Evolutionary conservation across 2,888 invertebrate genomes (phyloP).

Genomic region (Watsonalla binaria): DNA sequence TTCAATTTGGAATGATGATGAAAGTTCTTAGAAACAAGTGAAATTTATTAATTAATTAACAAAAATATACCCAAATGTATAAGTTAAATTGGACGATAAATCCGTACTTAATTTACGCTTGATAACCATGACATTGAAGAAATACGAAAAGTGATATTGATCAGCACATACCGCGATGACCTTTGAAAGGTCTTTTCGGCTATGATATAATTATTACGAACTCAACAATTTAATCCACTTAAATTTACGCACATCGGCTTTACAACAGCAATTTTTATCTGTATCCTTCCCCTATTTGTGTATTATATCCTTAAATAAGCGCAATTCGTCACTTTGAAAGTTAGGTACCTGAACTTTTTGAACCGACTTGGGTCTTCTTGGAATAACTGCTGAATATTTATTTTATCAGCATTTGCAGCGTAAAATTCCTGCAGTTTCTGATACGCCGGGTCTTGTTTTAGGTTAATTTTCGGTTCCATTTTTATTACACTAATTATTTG

Average conservation of each 20-base stretch:
- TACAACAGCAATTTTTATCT: no score
- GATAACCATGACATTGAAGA: background rate
- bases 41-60: no score
- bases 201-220: slow-evolving; percentile 23
- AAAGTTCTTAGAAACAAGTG: no score
- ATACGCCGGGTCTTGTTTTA: slow-evolving; percentile 82
- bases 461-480: slow-evolving; percentile 68
- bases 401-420: slow-evolving; percentile 82
- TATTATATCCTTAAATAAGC: no score
- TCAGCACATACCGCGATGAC: slow-evolving; percentile 29
- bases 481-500: slow-evolving; percentile 25
- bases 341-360: slow-evolving; percentile 89
- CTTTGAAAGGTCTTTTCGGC: slow-evolving; percentile 39
- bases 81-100: background rate
- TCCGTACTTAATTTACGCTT: background rate
- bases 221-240: background rate
- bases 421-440: slow-evolving; percentile 87
- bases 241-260: no score
- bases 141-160: background rate
- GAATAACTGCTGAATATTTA: slow-evolving; percentile 92
- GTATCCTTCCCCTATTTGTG: no score
- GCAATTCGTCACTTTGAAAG: slow-evolving; percentile 7
- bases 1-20: no score
- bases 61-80: background rate
- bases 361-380: slow-evolving; percentile 89